Evolutionary conservation across 2,888 invertebrate species (phyloP).

Genomic region (Celastrina argiolus): DNA sequence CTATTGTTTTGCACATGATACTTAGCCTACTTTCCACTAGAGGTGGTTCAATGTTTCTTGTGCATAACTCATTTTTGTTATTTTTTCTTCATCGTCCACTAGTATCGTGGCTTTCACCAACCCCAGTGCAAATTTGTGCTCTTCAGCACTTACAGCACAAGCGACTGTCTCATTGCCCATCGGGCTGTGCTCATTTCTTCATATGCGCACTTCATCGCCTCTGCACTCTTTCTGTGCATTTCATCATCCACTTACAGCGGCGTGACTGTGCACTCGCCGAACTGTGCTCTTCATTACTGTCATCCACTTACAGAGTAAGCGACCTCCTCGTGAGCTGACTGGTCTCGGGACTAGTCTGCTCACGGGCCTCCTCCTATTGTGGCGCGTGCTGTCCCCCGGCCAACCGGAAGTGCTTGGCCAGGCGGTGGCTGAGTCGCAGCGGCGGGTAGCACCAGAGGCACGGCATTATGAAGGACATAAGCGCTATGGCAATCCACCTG

Average conservation of each 20-base stretch:
- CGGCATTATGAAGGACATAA: slow-evolving; percentile 92
- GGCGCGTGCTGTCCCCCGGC: slow-evolving; percentile 88
- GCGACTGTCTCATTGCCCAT: not conserved
- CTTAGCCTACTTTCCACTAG: too few species aligned
- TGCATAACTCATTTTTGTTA: not conserved
- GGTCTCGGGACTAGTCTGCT: not conserved
- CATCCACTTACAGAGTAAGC: not conserved
- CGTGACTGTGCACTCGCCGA: not conserved
- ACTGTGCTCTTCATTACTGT: not conserved
- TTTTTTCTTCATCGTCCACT: too few species aligned
- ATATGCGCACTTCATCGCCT: not conserved
- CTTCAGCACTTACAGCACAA: not conserved
- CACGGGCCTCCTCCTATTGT: slow-evolving; percentile 21
- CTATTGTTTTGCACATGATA: not conserved
- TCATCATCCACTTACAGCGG: not conserved
- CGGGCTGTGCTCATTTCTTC: not conserved
- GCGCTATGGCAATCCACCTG: slow-evolving; percentile 89
- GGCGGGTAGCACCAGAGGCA: slow-evolving; percentile 97
- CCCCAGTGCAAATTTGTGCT: not conserved
- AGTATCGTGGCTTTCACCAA: too few species aligned
- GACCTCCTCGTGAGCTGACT: not conserved
- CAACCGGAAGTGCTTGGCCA: slow-evolving; percentile 86
- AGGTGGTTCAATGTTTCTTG: too few species aligned
- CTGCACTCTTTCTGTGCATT: not conserved
- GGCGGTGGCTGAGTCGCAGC: slow-evolving; percentile 88